Evolutionary conservation across 2,113 vertebrate species (phyloP).

Genomic region (Paradoxurus hermaphroditus): DNA sequence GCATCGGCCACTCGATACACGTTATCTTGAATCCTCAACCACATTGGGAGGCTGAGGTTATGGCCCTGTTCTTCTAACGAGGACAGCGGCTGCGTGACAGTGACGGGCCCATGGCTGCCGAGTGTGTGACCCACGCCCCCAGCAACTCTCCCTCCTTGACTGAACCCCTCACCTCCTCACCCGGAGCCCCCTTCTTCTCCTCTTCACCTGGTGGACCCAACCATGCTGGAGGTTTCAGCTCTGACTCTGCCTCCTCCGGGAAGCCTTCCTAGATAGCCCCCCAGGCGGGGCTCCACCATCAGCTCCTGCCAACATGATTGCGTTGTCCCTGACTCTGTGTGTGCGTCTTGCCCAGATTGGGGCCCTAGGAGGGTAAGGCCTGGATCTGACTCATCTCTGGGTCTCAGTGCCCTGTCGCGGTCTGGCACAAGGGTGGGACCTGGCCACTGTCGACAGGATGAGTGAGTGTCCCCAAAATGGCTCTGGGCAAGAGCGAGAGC

Average conservation of each 20-base stretch:
- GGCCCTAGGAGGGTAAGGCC: not conserved
- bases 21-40: not conserved
- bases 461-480: not conserved
- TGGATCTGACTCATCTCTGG: not conserved
- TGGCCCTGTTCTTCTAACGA: not conserved
- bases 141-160: not conserved
- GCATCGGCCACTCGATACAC: not conserved
- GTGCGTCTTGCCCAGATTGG: not conserved
- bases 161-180: not conserved
- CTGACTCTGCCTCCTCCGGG: not conserved
- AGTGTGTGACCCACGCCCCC: not conserved
- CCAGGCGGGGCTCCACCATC: not conserved
- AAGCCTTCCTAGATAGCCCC: not conserved
- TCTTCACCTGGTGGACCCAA: not conserved
- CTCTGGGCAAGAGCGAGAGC: not conserved
- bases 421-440: not conserved
- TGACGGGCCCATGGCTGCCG: rapidly evolving
- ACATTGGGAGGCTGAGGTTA: not conserved
- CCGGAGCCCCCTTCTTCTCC: not conserved
- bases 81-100: not conserved
- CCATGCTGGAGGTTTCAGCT: not conserved
- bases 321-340: not conserved
- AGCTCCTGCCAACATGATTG: not conserved
- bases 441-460: not conserved
- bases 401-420: not conserved